Evolutionary conservation across 1,140 invertebrate genomes (phyloP).

Genomic region (Megalopta genalis): DNA sequence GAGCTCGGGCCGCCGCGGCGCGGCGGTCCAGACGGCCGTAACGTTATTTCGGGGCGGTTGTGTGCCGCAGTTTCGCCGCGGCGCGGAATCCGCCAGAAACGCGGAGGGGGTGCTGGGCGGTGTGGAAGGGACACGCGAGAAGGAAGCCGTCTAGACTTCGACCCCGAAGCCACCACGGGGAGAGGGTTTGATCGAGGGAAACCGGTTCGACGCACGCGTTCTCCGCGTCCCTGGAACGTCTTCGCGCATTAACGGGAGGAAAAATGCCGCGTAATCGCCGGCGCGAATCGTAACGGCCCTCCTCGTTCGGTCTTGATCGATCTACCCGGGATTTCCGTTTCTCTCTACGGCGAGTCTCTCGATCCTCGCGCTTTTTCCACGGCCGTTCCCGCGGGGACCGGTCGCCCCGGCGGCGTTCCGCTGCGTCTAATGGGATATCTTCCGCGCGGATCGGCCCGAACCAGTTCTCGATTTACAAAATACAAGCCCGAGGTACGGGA

Average conservation of each 20-base stretch:
- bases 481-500: not conserved
- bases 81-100: constrained; percentile 7
- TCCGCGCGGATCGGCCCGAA: not conserved
- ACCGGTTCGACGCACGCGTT: constrained; percentile 21
- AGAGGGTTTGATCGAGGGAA: constrained; percentile 45
- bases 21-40: constrained; percentile 49
- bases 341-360: not conserved
- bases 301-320: constrained; percentile 12
- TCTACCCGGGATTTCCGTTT: constrained; percentile 35
- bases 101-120: not conserved
- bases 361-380: not conserved
- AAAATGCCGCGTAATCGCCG: constrained; percentile 43
- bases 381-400: not conserved
- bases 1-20: constrained; percentile 13
- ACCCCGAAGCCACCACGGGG: not conserved
- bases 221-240: not conserved
- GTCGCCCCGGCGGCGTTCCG: not conserved
- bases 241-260: constrained; percentile 48
- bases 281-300: constrained; percentile 30
- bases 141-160: constrained; percentile 60
- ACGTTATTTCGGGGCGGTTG: constrained; percentile 47
- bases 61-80: constrained; percentile 42
- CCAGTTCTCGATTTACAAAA: not conserved
- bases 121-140: not conserved
- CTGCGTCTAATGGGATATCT: not conserved